These are phyloP conservation scores for Protaetia brevitarsis DNA, from an alignment of 1,140 invertebrate genomes.

Conservation along the genomic window DNA sequence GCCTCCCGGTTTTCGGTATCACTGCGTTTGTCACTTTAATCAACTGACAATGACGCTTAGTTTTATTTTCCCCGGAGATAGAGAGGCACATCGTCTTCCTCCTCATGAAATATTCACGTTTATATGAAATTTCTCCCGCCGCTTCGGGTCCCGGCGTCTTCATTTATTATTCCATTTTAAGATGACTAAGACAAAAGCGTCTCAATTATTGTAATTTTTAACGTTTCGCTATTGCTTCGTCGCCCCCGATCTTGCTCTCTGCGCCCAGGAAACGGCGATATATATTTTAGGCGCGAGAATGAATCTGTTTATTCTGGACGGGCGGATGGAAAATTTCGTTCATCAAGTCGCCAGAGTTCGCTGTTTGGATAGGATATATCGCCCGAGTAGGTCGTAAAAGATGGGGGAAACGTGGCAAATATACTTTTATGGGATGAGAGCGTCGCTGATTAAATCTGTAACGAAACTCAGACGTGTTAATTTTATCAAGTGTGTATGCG, in stretches of 20 bases:
- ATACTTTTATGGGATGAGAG: too few species aligned
- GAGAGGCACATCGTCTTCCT: background rate
- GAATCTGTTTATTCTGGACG: background rate
- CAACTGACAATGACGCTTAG: background rate
- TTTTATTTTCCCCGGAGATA: background rate
- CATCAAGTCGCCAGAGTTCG: too few species aligned
- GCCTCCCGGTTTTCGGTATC: background rate
- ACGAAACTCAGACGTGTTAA: too few species aligned
- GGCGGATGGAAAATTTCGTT: background rate
- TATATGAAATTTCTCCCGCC: background rate
- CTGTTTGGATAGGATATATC: too few species aligned
- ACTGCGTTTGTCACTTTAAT: conserved; percentile 1
- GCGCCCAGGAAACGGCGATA: background rate
- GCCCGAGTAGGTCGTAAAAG: too few species aligned
- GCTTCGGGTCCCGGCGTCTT: background rate
- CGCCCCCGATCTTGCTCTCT: too few species aligned
- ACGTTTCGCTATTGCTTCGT: background rate
- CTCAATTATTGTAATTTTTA: conserved; percentile 12
- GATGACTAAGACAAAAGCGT: conserved; percentile 11
- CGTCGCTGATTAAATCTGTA: too few species aligned
- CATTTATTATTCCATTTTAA: conserved; percentile 9
- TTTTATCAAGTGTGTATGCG: too few species aligned
- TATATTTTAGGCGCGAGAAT: background rate
- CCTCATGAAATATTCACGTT: conserved; percentile 6
- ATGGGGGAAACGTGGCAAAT: too few species aligned